Evolutionary conservation across 2,797 vertebrate genomes (phyloP).

Genomic region (Xerus rutilus): DNA sequence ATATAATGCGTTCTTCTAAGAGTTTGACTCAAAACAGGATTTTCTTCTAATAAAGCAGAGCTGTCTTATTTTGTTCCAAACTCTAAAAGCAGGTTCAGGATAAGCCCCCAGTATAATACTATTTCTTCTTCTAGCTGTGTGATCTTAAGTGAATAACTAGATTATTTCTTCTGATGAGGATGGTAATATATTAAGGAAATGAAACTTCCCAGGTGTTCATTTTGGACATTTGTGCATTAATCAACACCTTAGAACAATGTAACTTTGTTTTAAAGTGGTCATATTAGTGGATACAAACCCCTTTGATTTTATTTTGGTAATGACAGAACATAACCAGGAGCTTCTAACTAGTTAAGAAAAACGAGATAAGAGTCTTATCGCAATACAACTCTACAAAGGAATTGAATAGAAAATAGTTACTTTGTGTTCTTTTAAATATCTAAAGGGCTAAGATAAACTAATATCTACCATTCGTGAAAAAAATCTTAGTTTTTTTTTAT

Average conservation of each 20-base stretch:
- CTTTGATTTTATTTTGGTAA: constrained; percentile 34
- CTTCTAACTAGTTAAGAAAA: constrained; percentile 49
- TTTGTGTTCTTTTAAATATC: constrained; percentile 50
- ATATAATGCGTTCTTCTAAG: background rate
- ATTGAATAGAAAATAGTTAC: constrained; percentile 54
- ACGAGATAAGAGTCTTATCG: background rate
- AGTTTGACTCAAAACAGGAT: constrained; percentile 40
- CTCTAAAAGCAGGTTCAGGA: constrained; percentile 55
- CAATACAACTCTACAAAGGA: constrained; percentile 20
- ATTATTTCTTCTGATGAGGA: constrained; percentile 55
- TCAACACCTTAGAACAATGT: background rate
- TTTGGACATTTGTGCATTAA: background rate
- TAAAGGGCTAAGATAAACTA: background rate
- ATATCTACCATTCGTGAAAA: constrained; percentile 41
- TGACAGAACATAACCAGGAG: constrained; percentile 29
- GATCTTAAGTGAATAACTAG: constrained; percentile 31
- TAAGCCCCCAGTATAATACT: background rate
- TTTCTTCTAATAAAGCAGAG: constrained; percentile 37
- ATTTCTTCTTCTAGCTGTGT: constrained; percentile 23
- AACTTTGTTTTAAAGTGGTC: constrained; percentile 53
- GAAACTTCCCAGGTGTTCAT: background rate
- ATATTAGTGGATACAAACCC: constrained; percentile 1
- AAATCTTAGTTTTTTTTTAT: background rate
- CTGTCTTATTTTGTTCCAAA: background rate
- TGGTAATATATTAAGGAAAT: background rate